Base-by-base conservation (phyloP, 2,113 vertebrate genomes). In the Actenoides hombroni region DNA sequence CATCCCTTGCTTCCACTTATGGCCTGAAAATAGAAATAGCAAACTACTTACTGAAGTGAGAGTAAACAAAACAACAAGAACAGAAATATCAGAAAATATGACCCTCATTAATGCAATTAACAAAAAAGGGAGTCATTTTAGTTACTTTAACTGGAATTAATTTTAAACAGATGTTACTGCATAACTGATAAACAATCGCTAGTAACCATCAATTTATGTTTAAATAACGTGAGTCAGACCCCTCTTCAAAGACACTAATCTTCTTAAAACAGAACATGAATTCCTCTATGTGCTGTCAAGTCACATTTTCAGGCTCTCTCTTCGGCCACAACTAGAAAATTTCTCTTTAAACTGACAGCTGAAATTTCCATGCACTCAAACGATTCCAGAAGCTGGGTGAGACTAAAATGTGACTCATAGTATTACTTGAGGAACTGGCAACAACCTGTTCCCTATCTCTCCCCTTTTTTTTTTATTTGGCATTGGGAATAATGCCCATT, bases 1-100 rank as follows among this genome's bases (percentile, higher is more conserved):
- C 99, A 99, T 99, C 31, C 99, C 99, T 95, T 99, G 99, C 73
- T 99, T 99, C 99, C 99, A 99, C 92, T 99, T 99, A 94, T 99
- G 99, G 97, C 99, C 99, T 99, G 90, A 95, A 97, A 97, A 95
- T 3, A 87, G 35, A 96, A 90, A 97, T 60, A 54, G 90, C 48
- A 94, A 95, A 69, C 26, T 76, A 89, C 93, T 37, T 29, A 88
- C 40, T 44, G 42, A 85, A 73, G 39, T 59, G 49, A 90, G 94
- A 88, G 33, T 39, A 35, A 91, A 54, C 68, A 90, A 89, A 92
- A 40, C 26, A 91, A 46, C 17, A 74, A 28, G 18, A 70, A 63
- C 26, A 85, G 59, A 79, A 85, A 4, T 16, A 86, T n/a, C 39
- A 88, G 59, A 61, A 81, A 67, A 82, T 13, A 84, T 1, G 1